Conservation (phyloP, 2,888 invertebrate genomes). For the Cephus rjabovi region DNA sequence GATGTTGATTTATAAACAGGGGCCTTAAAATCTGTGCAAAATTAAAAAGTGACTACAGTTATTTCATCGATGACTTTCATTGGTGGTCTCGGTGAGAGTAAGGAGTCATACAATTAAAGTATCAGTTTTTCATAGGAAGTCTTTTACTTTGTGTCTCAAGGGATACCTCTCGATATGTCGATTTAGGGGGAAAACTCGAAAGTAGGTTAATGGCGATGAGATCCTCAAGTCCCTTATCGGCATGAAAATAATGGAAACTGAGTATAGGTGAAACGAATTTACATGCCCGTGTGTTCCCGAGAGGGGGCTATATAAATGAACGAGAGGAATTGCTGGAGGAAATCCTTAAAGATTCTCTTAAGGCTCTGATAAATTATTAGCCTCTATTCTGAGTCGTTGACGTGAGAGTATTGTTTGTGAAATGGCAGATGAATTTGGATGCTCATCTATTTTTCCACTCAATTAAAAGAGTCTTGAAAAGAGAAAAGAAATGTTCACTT, state of each 20-base stretch:
- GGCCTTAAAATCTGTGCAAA: slow-evolving; percentile 59
- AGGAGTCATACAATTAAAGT: slow-evolving; percentile 37
- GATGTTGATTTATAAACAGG: slow-evolving; percentile 26
- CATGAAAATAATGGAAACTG: background rate
- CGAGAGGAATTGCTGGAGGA: background rate
- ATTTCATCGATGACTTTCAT: slow-evolving; percentile 37
- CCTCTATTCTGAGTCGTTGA: background rate
- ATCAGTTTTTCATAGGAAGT: background rate
- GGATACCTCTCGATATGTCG: background rate
- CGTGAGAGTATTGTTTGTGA: background rate
- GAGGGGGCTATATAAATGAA: background rate
- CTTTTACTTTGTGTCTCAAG: background rate
- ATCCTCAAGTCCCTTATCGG: background rate
- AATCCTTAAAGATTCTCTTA: background rate
- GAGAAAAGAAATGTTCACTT: background rate
- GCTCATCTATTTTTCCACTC: background rate
- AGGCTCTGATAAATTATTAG: background rate
- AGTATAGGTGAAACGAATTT: background rate
- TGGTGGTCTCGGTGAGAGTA: slow-evolving; percentile 34
- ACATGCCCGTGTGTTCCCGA: background rate
- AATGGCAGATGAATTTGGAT: background rate
- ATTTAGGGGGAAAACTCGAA: background rate
- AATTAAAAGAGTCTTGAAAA: background rate
- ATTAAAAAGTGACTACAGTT: slow-evolving; percentile 45
- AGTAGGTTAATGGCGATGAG: background rate